Percentiles rank a stretch among this genome's conserved stretches.
Evolutionary conservation across 2,797 vertebrate genomes (phyloP).

Genomic region (Lycodopsis pacificus): DNA sequence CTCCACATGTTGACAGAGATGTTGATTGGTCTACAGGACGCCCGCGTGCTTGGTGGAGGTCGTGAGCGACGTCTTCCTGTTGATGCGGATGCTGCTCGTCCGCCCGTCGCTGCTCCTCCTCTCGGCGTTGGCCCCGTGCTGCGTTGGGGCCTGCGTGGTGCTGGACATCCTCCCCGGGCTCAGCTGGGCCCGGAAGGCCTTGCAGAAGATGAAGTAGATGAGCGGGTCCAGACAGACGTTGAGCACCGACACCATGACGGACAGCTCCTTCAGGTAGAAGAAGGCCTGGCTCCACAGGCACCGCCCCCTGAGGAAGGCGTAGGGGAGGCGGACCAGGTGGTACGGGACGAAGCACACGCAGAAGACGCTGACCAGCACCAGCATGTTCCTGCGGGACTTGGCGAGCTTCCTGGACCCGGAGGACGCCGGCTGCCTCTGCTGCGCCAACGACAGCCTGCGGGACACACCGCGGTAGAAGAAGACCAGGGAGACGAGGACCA

Average conservation of each 20-base stretch:
- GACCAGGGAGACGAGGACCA: conserved; percentile 66
- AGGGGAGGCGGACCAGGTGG: conserved; percentile 79
- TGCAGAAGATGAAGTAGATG: conserved; percentile 83
- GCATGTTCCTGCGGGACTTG: conserved; percentile 77
- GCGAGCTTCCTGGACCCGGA: conserved; percentile 56
- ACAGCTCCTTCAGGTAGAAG: conserved; percentile 76
- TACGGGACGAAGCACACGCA: conserved; percentile 83
- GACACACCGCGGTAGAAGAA: conserved; percentile 75
- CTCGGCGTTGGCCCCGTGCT: fast-evolving
- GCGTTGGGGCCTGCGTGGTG: fast-evolving
- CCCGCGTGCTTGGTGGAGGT: fast-evolving
- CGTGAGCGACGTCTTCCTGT: conserved; percentile 17
- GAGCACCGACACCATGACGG: conserved; percentile 67
- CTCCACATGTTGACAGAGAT: too few species aligned
- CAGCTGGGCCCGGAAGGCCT: conserved; percentile 73
- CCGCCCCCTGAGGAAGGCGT: conserved; percentile 39
- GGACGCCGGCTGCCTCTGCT: conserved; percentile 28
- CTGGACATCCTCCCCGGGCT: background rate
- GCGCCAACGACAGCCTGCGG: conserved; percentile 49
- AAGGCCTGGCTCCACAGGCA: conserved; percentile 10
- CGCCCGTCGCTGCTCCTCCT: conserved; percentile 12
- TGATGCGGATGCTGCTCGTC: background rate
- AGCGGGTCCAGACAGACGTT: conserved; percentile 83
- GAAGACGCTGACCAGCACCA: conserved; percentile 79
- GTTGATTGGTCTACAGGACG: background rate